Base-by-base conservation (phyloP, 2,113 vertebrate genomes). In the Tympanuchus pallidicinctus region DNA sequence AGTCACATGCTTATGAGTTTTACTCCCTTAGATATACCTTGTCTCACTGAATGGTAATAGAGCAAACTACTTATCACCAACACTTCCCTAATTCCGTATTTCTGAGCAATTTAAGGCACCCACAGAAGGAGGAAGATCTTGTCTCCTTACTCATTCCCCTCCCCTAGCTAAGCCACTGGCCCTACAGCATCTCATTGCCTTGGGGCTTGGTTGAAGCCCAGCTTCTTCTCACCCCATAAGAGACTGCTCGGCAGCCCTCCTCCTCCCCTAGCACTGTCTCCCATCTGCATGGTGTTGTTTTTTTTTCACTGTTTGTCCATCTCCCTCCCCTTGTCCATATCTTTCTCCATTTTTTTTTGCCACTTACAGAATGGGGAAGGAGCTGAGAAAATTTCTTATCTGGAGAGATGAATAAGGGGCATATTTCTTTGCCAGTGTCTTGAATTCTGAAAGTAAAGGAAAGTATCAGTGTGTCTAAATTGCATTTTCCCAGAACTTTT, bases 181-280 rank as follows among this genome's bases (percentile, higher is more conserved):
- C 18, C 38, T 10, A 7, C 73, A 56, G 3, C 13, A 70, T 11
- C 17, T 27, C 5, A 3, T 7, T 0, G 0, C 19, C 16, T 73
- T 22, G 15, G 40, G 14, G 3, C 21, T 76, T 71, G 5, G 3
- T 2, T 48, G 32, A 14, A 36, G 28, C 6, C 48, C 45, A 16
- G 8, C 43, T 65, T 71, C 43, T 60, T 65, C 20, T 54, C 10
- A 17, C 7, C 25, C 10, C 6, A 6, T 10, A 12, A 2, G 11
- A 24, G 38, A 30, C 8, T 28, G 6, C 34, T 78, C 28, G 42
- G 24, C 74, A 85, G 57, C 52, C 38, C 10, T 67, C 24, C 5
- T 3, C 28, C 10, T 42, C 28, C 34, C 50, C 28, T 18, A 16
- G 1, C 40, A 30, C 1, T 57, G 5, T 52, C 1, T 4, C 32